Conservation (phyloP, 2,113 vertebrate genomes). For the Eleginops maclovinus region DNA sequence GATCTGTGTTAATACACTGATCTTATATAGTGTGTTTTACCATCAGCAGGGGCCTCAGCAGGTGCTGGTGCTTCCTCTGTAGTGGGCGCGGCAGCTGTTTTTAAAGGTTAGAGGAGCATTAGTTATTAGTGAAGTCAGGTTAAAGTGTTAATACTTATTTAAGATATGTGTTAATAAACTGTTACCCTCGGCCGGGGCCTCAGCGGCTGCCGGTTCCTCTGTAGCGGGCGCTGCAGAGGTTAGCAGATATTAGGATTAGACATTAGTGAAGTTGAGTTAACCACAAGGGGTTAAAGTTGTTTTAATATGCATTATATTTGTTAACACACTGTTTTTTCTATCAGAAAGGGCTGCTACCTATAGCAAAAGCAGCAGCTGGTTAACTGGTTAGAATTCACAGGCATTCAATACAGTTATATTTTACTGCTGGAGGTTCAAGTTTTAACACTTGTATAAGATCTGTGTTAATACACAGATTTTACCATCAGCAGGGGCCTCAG, state of each 20-base stretch:
- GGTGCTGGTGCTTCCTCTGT: slow-evolving; percentile 17
- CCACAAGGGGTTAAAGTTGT: no score
- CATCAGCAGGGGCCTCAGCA: slow-evolving; percentile 30
- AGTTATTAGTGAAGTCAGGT: neutral
- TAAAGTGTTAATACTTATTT: neutral
- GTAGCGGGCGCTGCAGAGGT: slow-evolving; percentile 33
- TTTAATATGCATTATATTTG: neutral
- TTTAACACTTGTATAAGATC: neutral
- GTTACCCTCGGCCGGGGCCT: slow-evolving; percentile 43
- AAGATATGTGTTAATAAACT: neutral
- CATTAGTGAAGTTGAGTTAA: neutral
- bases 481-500: slow-evolving; percentile 42
- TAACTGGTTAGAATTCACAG: slow-evolving; percentile 35
- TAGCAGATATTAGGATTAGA: slow-evolving; percentile 22
- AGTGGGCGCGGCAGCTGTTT: neutral
- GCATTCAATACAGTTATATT: neutral
- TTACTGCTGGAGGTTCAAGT: neutral
- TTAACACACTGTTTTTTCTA: slow-evolving; percentile 11
- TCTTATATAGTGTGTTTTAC: slow-evolving; percentile 11
- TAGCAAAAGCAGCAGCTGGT: neutral
- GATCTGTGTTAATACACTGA: neutral
- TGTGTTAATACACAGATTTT: slow-evolving; percentile 19
- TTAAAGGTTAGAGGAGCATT: slow-evolving; percentile 36
- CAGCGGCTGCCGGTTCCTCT: slow-evolving; percentile 30
- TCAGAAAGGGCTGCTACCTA: slow-evolving; percentile 22